Conservation (phyloP, 2,888 invertebrate species). For the Drosophila stalkeri region DNA sequence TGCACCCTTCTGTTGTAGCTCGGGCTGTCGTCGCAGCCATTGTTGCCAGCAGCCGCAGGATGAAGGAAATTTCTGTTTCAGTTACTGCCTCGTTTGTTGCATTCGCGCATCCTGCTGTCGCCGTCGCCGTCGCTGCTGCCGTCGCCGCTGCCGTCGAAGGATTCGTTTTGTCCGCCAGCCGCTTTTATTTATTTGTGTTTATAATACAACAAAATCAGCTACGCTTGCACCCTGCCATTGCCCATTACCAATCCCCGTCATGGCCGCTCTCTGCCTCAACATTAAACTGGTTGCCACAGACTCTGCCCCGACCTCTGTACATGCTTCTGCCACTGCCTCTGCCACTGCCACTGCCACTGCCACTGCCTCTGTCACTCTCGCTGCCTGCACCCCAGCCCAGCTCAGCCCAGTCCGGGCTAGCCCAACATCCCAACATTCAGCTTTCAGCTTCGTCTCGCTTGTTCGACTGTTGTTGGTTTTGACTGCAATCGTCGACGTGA, state of each 20-base stretch:
- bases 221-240: slow-evolving; percentile 81
- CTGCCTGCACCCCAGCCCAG: slow-evolving; percentile 23
- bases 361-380: background rate
- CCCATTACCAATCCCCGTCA: slow-evolving; percentile 36
- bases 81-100: slow-evolving; percentile 61
- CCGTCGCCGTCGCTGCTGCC: slow-evolving; percentile 58
- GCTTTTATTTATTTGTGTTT: slow-evolving; percentile 85
- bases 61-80: slow-evolving; percentile 54
- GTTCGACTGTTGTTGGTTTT: slow-evolving; percentile 61
- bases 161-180: slow-evolving; percentile 62
- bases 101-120: slow-evolving; percentile 63
- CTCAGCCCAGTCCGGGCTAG: slow-evolving; percentile 2
- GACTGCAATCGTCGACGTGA: slow-evolving; percentile 76
- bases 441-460: slow-evolving; percentile 46
- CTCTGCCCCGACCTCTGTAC: slow-evolving; percentile 27
- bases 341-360: slow-evolving; percentile 23
- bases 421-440: slow-evolving; percentile 25
- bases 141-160: slow-evolving; percentile 43
- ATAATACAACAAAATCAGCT: slow-evolving; percentile 85
- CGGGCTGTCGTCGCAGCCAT: slow-evolving; percentile 82
- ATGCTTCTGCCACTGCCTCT: background rate
- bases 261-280: slow-evolving; percentile 57
- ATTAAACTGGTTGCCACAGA: slow-evolving; percentile 50
- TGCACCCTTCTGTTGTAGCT: slow-evolving; percentile 71
- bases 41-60: slow-evolving; percentile 75